These are phyloP conservation scores for Dryobates pubescens DNA, from an alignment of 2,797 vertebrate genomes.

Conservation along the genomic window DNA sequence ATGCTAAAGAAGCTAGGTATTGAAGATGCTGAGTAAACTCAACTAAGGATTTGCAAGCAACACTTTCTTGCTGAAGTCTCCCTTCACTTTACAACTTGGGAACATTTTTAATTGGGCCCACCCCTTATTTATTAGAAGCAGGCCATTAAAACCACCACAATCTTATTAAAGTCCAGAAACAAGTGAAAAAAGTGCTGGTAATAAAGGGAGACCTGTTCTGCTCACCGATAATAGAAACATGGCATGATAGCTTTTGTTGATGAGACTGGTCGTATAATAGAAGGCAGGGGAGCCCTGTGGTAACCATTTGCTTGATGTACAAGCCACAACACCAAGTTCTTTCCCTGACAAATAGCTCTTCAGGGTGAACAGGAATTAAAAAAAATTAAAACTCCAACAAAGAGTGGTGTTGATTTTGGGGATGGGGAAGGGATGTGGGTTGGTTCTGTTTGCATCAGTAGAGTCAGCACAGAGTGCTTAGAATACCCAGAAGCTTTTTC, in stretches of 20 bases:
- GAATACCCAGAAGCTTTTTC: neutral
- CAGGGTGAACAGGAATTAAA: neutral
- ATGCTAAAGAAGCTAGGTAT: neutral
- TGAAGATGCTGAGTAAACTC: neutral
- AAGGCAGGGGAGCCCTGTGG: neutral
- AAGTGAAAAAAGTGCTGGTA: neutral
- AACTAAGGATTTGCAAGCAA: neutral
- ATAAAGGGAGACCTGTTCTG: neutral
- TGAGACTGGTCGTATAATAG: neutral
- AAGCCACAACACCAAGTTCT: neutral
- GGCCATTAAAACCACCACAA: neutral
- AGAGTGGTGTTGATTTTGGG: neutral
- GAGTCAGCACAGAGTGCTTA: neutral
- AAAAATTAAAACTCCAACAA: neutral
- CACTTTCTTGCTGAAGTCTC: neutral
- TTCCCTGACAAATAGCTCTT: neutral
- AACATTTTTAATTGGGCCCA: conserved; percentile 12
- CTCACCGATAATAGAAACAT: conserved; percentile 30
- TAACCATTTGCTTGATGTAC: neutral
- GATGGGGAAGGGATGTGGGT: neutral
- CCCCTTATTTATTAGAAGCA: conserved; percentile 5
- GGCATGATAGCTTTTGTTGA: neutral
- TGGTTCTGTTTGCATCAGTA: fast-evolving
- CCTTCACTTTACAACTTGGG: neutral
- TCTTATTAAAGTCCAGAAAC: conserved; percentile 12